Evolutionary conservation across 1,140 invertebrate species (phyloP), one percentile per base, ranked within the genome.

Genomic region (Drosophila quadrilineata): DNA sequence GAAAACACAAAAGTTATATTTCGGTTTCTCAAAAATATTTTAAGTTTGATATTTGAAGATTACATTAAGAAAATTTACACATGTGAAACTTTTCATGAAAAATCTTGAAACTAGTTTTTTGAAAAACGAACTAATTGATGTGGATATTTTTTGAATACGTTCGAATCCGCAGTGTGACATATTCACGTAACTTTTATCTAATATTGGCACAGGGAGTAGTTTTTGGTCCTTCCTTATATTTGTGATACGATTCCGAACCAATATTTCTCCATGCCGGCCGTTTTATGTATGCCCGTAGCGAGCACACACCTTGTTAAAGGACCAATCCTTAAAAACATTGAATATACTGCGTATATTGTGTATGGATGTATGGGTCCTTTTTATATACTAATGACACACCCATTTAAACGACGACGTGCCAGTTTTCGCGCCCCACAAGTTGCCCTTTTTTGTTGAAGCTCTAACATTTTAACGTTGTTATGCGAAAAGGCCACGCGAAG

Each of bases 271-370:
- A 52, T 71, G 31, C 41, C 64, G 50, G n/a, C n/a, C n/a, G 36
- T 36, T 46, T 84, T 71, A 75, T 73, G 31, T 76, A 74, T 28
- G 35, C 54, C 66, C 28, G 49, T 17, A 68, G 54, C 85, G n/a
- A n/a, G n/a, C n/a, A n/a, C n/a, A 88, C 85, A 80, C 85, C 85
- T 88, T 80, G 41, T 88, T 80, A 52, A 19, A 87, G 48, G 38
- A 75, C 85, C 85, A 87, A 87, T 88, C 85, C 85, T 62, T 87
- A 85, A 87, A 88, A 68, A 40, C 40, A 35, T 38, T 10, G 8
- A 14, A 29, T 24, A 58, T 26, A 29, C 17, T n/a, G 19, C 19
- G 35, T 21, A 22, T 21, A 35, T 24, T 3, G 35, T 38, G 49
- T 43, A 9, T 40, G 6, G 31, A 41, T 16, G 26, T 56, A 50